Base-by-base conservation (phyloP, 2,113 vertebrate genomes). In the Gobiocypris rarus region DNA sequence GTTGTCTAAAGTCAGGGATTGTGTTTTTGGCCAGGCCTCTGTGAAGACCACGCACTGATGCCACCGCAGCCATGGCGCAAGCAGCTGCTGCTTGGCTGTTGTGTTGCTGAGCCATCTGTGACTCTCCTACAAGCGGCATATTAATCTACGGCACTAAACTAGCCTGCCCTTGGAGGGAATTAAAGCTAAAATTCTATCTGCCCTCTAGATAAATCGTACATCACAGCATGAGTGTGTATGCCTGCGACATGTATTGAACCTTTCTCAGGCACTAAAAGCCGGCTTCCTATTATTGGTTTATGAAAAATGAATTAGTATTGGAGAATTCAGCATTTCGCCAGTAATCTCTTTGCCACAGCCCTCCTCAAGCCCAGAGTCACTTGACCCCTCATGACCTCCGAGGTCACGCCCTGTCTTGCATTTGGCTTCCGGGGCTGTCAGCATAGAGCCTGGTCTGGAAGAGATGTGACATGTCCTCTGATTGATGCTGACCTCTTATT, bases 71-170 rank as follows among this genome's bases (percentile, higher is more conserved):
- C 76, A 61, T 26, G 76, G 76, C 56, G 9, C 76, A 61, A 79
- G 83, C 76, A 80, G 75, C 76, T 80, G 83, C 76, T 85, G 83
- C 56, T 70, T 74, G 69, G 45, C 84, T 85, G 56, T 45, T 48
- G n/a, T 73, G 84, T 54, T 45, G 31, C 70, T 26, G 52, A 81
- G 26, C 77, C 77, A 83, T 83, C 82, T 79, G 77, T 85, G 78
- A 74, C 28, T 45, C 31, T 80, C 26, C 70, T 28, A 85, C 58
- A 74, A 81, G 59, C 84, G 73, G 67, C 41, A 73, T 81, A 81
- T 73, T 85, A 63, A 85, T 85, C 77, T 75, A 61, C 19, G 14
- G 26, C 41, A 81, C 77, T 81, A 85, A 59, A 85, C 84, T 85
- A 79, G 67, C 69, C 31, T 85, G 77, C 69, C 84, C 77, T 85